Evolutionary conservation across 2,113 vertebrate genomes (phyloP), one percentile per base, ranked within the genome.

Genomic region (Caretta caretta): DNA sequence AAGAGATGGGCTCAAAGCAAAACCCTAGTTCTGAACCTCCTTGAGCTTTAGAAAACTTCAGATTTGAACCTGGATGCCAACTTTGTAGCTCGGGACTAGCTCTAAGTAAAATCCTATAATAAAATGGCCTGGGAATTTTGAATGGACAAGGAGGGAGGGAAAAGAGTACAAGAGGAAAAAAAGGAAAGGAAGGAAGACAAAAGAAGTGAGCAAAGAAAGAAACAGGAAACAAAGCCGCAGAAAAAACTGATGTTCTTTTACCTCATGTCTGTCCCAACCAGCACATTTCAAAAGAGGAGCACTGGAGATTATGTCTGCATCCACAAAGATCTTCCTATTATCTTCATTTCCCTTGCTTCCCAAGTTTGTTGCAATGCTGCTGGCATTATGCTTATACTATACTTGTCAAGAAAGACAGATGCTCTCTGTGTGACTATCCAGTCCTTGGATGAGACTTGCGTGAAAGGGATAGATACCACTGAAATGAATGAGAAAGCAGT

Each of bases 401-500:
- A 27, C 10, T 46, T 87, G 53, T 65, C 81, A 83, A 84, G 75
- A n/a, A 87, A 87, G 83, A 83, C 3, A 6, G 53, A 1, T 6
- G 62, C n/a, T 29, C 48, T 69, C 3, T 16, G 22, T 12, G 24
- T 4, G 65, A 42, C 54, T 59, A 25, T 51, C 46, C 27, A 31
- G 38, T 83, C 46, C n/a, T 35, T 50, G 57, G 35, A 31, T 57
- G 79, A 80, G 81, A 72, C 42, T n/a, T 20, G 50, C 9, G 42
- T 13, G 57, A 59, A 91, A 4, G 10, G 86, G 31, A 88, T 62
- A 87, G 65, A 76, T n/a, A 83, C 1, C 5, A 22, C 22, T 49
- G 90, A 95, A 92, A 94, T 53, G 38, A 93, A 89, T 31, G 50
- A 90, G 31, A 46, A 85, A 95, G 86, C 80, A 78, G 53, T 35